phyloP scores from a whole-genome alignment of 35 echinoderm and acorn worm genomes.

The Hemicentrotus pulcherrimus region DNA sequence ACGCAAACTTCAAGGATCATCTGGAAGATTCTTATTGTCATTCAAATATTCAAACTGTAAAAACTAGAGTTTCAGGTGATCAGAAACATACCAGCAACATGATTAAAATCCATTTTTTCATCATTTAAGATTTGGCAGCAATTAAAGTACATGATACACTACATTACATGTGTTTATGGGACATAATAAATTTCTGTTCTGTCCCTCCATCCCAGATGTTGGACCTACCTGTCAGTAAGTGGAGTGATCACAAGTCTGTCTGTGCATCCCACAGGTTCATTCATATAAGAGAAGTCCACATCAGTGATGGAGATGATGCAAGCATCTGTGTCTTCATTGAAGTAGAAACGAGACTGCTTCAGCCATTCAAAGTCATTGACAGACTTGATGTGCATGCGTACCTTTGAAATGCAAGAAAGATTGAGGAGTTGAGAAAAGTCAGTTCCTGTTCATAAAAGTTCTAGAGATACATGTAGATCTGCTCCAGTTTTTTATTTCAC shows the following conservation, averaged over 20 bases:
- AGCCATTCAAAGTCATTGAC: slow-evolving; percentile 97
- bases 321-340: slow-evolving; percentile 97
- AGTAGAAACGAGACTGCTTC: slow-evolving; percentile 99
- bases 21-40: neutral
- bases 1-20: too few species aligned
- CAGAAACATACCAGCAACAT: too few species aligned
- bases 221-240: slow-evolving; percentile 93
- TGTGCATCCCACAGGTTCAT: slow-evolving; percentile 96
- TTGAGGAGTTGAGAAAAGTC: neutral
- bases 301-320: slow-evolving; percentile 97
- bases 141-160: neutral
- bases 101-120: too few species aligned
- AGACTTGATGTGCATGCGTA: slow-evolving; percentile 97
- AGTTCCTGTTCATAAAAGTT: too few species aligned
- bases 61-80: neutral
- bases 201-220: neutral
- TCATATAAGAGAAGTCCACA: slow-evolving; percentile 97
- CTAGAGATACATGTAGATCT: too few species aligned
- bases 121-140: too few species aligned
- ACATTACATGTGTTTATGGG: neutral
- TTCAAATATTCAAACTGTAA: neutral
- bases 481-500: too few species aligned
- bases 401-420: slow-evolving; percentile 45
- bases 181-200: neutral
- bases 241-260: slow-evolving; percentile 97